Conservation (phyloP, 2,113 vertebrate genomes). For the Rhinopithecus roxellana region DNA sequence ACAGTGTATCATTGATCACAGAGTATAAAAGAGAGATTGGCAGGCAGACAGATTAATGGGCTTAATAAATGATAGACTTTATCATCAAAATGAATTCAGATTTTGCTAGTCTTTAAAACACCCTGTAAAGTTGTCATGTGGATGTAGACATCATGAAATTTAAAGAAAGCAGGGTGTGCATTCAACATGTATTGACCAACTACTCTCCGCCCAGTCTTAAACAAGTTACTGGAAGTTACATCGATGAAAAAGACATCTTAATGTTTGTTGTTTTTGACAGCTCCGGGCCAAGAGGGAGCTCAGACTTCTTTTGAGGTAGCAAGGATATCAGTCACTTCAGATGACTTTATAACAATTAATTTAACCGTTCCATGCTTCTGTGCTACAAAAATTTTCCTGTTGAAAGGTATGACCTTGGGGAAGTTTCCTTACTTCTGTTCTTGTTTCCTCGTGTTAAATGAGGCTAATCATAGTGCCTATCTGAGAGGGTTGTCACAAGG, state of each 20-base stretch:
- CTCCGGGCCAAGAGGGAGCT: background rate
- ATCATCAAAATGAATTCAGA: slow-evolving; percentile 51
- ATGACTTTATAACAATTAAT: background rate
- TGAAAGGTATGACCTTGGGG: slow-evolving; percentile 19
- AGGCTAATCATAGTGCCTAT: background rate
- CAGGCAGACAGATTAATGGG: slow-evolving; percentile 46
- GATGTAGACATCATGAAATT: background rate
- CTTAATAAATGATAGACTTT: slow-evolving; percentile 54
- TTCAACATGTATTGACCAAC: slow-evolving; percentile 9
- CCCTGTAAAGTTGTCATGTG: slow-evolving; percentile 28
- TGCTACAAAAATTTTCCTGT: background rate
- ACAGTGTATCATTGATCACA: slow-evolving; percentile 55
- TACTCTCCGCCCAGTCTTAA: background rate
- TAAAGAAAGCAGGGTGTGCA: background rate
- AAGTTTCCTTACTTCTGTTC: background rate
- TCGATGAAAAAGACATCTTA: background rate
- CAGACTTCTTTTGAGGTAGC: background rate
- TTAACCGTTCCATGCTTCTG: background rate
- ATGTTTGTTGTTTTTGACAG: background rate
- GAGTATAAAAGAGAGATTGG: slow-evolving; percentile 20
- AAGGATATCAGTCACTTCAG: background rate
- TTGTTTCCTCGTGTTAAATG: background rate
- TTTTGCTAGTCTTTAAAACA: slow-evolving; percentile 34
- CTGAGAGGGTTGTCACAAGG: background rate
- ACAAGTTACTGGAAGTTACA: background rate